These are phyloP conservation scores for Nemapogon koenigi DNA, from an alignment of 2,888 invertebrate species.

Conservation along the genomic window DNA sequence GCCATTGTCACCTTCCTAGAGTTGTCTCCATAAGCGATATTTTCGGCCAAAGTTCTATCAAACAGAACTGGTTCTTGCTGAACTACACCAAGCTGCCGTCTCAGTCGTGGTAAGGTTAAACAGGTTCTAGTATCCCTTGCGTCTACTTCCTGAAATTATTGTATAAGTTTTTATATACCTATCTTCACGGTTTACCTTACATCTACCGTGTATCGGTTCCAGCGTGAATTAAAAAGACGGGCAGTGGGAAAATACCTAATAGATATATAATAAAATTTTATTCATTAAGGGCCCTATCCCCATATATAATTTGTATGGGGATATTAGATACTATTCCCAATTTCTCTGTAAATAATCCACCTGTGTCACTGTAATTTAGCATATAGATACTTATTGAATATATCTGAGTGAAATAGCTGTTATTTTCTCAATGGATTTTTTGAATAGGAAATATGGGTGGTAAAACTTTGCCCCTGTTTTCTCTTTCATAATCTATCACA, in stretches of 20 bases:
- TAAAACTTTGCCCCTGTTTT: too few species aligned
- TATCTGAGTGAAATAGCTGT: too few species aligned
- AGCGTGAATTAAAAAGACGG: background rate
- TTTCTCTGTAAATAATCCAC: too few species aligned
- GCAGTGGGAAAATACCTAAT: background rate
- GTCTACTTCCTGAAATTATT: constrained; percentile 47
- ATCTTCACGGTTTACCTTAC: background rate
- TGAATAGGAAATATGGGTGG: too few species aligned
- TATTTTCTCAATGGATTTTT: too few species aligned
- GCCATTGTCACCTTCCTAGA: constrained; percentile 69
- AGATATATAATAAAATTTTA: background rate
- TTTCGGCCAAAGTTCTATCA: constrained; percentile 81
- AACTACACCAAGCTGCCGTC: constrained; percentile 80
- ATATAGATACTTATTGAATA: too few species aligned
- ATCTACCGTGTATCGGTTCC: background rate
- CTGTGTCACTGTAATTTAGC: too few species aligned
- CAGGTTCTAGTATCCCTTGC: constrained; percentile 59
- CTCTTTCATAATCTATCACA: too few species aligned
- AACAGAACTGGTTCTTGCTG: constrained; percentile 88
- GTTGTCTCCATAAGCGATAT: constrained; percentile 88
- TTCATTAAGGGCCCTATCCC: too few species aligned
- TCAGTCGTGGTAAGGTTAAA: constrained; percentile 71
- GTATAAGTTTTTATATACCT: background rate
- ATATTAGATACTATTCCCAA: too few species aligned
- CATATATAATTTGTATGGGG: too few species aligned